phyloP scores from a whole-genome alignment of 2,888 invertebrate genomes.

The Cryptocephalus primarius region DNA sequence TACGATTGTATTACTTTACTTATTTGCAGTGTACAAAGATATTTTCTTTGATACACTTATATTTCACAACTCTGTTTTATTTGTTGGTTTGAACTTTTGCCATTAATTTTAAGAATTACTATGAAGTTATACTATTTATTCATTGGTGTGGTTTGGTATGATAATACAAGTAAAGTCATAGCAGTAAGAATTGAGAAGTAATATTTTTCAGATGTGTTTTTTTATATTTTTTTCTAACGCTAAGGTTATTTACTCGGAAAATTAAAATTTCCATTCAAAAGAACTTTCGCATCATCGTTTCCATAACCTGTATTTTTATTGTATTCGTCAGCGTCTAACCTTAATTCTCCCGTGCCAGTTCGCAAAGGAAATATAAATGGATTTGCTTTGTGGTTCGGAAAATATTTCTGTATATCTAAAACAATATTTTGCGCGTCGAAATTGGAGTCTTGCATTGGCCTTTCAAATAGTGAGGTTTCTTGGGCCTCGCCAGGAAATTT shows the following conservation, averaged over 20 bases:
- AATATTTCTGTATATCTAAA: conserved; percentile 25
- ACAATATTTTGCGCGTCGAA: conserved; percentile 8
- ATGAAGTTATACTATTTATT: too few species aligned
- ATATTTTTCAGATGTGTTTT: too few species aligned
- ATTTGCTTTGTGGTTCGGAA: conserved; percentile 24
- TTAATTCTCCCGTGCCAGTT: conserved; percentile 42
- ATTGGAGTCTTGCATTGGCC: conserved; percentile 5
- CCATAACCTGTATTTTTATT: conserved; percentile 6
- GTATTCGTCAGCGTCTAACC: conserved; percentile 34
- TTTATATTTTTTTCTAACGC: too few species aligned
- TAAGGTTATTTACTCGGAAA: neutral
- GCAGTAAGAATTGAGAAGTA: too few species aligned
- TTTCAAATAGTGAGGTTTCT: neutral
- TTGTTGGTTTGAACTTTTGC: too few species aligned
- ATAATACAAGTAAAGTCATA: too few species aligned
- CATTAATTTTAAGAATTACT: too few species aligned
- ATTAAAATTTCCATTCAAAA: neutral
- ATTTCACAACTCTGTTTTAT: too few species aligned
- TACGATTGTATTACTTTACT: too few species aligned
- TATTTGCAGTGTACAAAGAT: too few species aligned
- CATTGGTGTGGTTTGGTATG: too few species aligned
- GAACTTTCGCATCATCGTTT: conserved; percentile 6
- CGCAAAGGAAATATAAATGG: conserved; percentile 43
- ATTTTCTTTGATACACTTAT: too few species aligned
- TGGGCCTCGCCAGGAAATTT: conserved; percentile 13